Percentiles rank a stretch among this genome's conserved stretches.
phyloP scores from a whole-genome alignment of 2,888 invertebrate species.

The Hydrotaea cyrtoneurina region DNA sequence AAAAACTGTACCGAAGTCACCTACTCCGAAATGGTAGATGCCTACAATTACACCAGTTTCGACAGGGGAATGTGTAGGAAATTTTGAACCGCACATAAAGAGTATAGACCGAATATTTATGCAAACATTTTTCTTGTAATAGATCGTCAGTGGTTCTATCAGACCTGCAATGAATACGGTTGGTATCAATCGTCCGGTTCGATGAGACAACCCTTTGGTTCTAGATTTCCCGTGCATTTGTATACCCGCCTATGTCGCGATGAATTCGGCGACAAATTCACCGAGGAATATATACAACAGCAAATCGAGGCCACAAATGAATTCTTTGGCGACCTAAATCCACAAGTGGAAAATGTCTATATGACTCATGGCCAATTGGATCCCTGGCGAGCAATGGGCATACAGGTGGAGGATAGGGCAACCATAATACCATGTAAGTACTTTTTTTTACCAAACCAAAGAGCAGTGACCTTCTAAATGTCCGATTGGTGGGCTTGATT shows the following conservation, averaged over 20 bases:
- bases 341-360: conserved; percentile 81
- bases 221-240: conserved; percentile 74
- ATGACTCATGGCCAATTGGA: conserved; percentile 83
- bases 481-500: neutral
- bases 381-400: conserved; percentile 83
- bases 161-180: conserved; percentile 93
- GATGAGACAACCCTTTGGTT: conserved; percentile 82
- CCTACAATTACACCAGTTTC: conserved; percentile 69
- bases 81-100: neutral
- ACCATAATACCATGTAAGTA: conserved; percentile 77
- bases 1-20: conserved; percentile 73
- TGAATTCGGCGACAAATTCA: conserved; percentile 73
- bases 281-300: conserved; percentile 70
- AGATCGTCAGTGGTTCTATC: conserved; percentile 88
- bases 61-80: conserved; percentile 73
- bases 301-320: conserved; percentile 80
- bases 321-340: conserved; percentile 81
- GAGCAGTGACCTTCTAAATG: neutral
- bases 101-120: too few relatives aligned
- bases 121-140: conserved; percentile 1
- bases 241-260: conserved; percentile 76
- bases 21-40: conserved; percentile 71
- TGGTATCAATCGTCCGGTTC: conserved; percentile 90
- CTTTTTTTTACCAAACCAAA: neutral
- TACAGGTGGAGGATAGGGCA: conserved; percentile 75